These are phyloP conservation scores for Geococcyx californianus DNA, from an alignment of 2,113 vertebrate genomes.

Conservation along the genomic window DNA sequence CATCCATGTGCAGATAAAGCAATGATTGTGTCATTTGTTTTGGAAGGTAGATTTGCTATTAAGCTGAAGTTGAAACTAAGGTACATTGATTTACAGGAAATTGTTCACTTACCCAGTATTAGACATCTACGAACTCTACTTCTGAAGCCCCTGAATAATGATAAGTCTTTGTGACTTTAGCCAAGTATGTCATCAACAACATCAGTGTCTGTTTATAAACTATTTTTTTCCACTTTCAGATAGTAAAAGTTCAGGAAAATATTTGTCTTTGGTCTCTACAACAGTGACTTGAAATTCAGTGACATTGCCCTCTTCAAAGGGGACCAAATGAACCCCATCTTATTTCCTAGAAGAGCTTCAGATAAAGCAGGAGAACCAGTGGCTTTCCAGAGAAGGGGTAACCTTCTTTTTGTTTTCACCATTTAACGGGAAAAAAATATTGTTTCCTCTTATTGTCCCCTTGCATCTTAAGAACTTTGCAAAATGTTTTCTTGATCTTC, in stretches of 20 bases:
- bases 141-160: constrained; percentile 47
- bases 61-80: constrained; percentile 75
- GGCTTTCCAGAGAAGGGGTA: constrained; percentile 34
- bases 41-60: constrained; percentile 68
- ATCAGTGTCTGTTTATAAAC: constrained; percentile 73
- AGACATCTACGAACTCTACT: constrained; percentile 72
- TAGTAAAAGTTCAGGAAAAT: constrained; percentile 72
- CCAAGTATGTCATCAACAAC: constrained; percentile 61
- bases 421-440: constrained; percentile 23
- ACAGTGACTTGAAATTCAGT: constrained; percentile 46
- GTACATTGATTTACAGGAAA: constrained; percentile 85
- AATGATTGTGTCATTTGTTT: constrained; percentile 70
- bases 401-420: neutral
- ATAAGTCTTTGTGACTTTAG: constrained; percentile 63
- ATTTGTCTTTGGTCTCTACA: constrained; percentile 69
- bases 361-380: neutral
- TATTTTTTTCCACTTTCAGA: constrained; percentile 17
- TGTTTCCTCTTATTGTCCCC: neutral
- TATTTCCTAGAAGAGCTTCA: constrained; percentile 51
- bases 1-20: constrained; percentile 44
- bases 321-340: neutral
- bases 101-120: constrained; percentile 70
- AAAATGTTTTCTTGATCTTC: neutral
- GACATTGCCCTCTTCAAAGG: constrained; percentile 46
- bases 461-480: neutral